Evolutionary conservation across 1,140 invertebrate genomes (phyloP), one percentile per base, ranked within the genome.

Genomic region (Saccostrea echinata): DNA sequence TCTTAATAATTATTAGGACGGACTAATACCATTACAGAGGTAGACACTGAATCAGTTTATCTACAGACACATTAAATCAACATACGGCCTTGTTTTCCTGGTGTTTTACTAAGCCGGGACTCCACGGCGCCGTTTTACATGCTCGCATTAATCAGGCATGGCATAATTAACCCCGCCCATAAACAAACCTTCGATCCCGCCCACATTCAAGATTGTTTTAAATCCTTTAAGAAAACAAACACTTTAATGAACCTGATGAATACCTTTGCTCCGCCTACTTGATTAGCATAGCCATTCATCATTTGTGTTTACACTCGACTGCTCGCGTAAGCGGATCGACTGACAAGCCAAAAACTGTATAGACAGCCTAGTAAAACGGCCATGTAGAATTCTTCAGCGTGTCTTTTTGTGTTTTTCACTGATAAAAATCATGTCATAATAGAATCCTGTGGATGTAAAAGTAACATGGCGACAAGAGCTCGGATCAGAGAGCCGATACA

Each of bases 1-100:
- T 76, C 68, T 76, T 76, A 76, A 76, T 76, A 76, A 76, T 76
- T 76, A 76, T 76, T 24, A 76, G 27, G 68, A 76, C 68, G 68
- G 30, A 30, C 68, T 76, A 76, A 76, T 76, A 76, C 68, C 68
- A 76, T 76, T 76, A 76, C 68, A 76, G 68, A 30, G 68, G 68
- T 76, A 76, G 68, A 76, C 68, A 76, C 27, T 33, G 27, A 76
- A 76, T 76, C 68, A 76, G 68, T 76, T 76, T 76, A 76, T 76
- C 68, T 76, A 76, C 68, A 76, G 68, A 76, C 68, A 76, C 68
- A 76, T 76, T 76, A 76, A 76, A 76, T 76, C 68, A 76, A 76
- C 68, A 76, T 33, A 30, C 68, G 68, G 27, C 68, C 68, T 76
- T 76, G 68, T 76, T 76, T 76, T 76, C 68, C 68, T 76, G 27